These are phyloP conservation scores for Riptortus pedestris DNA, from an alignment of 1,140 invertebrate genomes.

Conservation along the genomic window DNA sequence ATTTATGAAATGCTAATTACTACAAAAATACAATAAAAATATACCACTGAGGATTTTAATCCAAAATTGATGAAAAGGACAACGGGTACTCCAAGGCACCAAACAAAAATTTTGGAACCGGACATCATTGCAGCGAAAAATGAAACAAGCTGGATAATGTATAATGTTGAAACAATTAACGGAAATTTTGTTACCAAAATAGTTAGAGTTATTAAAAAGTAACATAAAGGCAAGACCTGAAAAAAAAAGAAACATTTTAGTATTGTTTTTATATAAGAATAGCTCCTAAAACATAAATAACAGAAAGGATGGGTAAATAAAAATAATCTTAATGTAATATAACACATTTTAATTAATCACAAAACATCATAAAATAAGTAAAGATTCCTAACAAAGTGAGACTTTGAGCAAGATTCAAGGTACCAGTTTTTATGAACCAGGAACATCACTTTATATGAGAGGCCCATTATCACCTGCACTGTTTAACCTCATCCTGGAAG, in stretches of 20 bases:
- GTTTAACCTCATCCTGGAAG: neutral
- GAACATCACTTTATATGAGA: neutral
- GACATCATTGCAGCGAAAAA: conserved; percentile 24
- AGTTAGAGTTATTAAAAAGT: conserved; percentile 23
- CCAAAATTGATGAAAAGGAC: conserved; percentile 21
- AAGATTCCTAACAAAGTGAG: neutral
- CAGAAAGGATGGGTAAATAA: too few species aligned
- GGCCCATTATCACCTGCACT: neutral
- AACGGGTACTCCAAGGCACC: conserved; percentile 25
- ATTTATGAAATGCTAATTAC: too few species aligned
- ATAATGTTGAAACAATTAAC: neutral
- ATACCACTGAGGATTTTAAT: too few species aligned
- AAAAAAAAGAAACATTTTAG: too few species aligned
- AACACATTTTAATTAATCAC: neutral
- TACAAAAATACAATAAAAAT: too few species aligned
- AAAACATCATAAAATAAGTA: neutral
- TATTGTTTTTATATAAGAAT: too few species aligned
- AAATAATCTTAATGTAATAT: neutral
- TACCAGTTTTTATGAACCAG: neutral
- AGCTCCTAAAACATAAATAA: too few species aligned
- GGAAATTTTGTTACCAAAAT: conserved; percentile 19
- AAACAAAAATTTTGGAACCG: conserved; percentile 27
- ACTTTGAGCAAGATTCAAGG: neutral
- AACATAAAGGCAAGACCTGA: conserved; percentile 25
- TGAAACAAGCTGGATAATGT: conserved; percentile 19